Base-by-base conservation (phyloP, 2,113 vertebrate species). In the Taurulus bubalis region DNA sequence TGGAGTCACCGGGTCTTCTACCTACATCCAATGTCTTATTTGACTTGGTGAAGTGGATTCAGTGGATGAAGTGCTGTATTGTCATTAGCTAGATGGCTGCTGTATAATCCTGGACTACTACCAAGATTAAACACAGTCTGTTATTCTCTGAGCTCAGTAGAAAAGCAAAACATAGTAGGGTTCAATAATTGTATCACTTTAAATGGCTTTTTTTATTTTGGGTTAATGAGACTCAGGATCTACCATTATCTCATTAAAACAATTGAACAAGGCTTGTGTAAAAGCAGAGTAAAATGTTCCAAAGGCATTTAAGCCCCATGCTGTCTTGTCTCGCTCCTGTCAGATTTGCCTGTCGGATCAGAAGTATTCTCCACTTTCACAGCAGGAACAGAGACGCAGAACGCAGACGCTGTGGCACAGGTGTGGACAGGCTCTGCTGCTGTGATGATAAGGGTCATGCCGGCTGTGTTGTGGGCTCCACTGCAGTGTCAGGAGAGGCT, bases 191-290 rank as follows among this genome's bases (percentile, higher is more conserved):
- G 60, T 1, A 69, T 85, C 40, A 26, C 28, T 79, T 59, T 76
- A 71, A 79, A 85, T 68, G 40, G 45, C 73, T 82, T 77, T 40
- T 40, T 59, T 71, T 80, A 69, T 79, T 71, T 56, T 26, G 11
- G 26, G 51, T 28, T 65, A 83, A 69, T 53, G 63, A 38, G 55
- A 70, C 58, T 53, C 22, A 59, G 9, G 24, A 24, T n/a, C 71
- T 60, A 3, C 63, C 64, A 85, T 76, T 85, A 71, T 83, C 75
- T 38, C 63, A 40, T 8, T 12, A 24, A 56, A 82, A 82, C 60
- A 79, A 47, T 69, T 1, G 53, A 74, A 82, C 72, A 82, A 62
- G 56, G 73, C 40, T 38, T 24, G 9, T 47, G 42, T 53, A 58
- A 71, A 56, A 75, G 80, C 58, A n/a, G 18, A 59, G 28, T 59